Percentiles rank a stretch among this genome's conserved stretches.
phyloP scores from a whole-genome alignment of 2,113 vertebrate species.

The Reinhardtius hippoglossoides region DNA sequence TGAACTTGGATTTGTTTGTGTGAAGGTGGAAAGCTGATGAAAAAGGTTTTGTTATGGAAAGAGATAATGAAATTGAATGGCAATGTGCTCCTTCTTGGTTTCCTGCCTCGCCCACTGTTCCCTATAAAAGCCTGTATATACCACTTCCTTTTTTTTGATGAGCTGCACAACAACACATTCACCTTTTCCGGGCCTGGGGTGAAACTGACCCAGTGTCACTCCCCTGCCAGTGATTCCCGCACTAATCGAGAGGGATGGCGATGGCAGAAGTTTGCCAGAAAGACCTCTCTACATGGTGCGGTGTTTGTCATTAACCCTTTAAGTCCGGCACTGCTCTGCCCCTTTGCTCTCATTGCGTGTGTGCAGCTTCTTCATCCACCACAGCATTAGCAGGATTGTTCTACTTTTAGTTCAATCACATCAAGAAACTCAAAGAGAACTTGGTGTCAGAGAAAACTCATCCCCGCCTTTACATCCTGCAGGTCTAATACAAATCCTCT shows the following conservation, averaged over 20 bases:
- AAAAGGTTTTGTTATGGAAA: slow-evolving; percentile 52
- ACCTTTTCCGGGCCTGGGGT: neutral
- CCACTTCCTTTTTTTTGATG: slow-evolving; percentile 40
- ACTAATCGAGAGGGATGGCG: slow-evolving; percentile 15
- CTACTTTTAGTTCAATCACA: slow-evolving; percentile 55
- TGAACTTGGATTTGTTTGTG: slow-evolving; percentile 50
- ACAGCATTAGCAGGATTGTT: slow-evolving; percentile 7
- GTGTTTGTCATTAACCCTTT: slow-evolving; percentile 63
- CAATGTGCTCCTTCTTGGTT: slow-evolving; percentile 36
- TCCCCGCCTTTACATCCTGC: slow-evolving; percentile 68
- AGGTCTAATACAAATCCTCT: slow-evolving; percentile 69
- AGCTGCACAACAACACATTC: slow-evolving; percentile 23
- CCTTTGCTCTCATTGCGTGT: slow-evolving; percentile 63
- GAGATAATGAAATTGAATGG: slow-evolving; percentile 44
- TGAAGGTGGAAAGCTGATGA: slow-evolving; percentile 58
- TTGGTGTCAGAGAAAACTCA: slow-evolving; percentile 39
- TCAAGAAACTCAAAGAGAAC: slow-evolving; percentile 76
- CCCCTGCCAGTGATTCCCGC: slow-evolving; percentile 5
- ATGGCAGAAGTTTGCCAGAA: slow-evolving; percentile 68
- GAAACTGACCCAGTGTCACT: slow-evolving; percentile 16
- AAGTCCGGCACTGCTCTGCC: slow-evolving; percentile 62
- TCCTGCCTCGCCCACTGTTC: slow-evolving; percentile 15
- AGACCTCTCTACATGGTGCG: slow-evolving; percentile 73
- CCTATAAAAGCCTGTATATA: slow-evolving; percentile 37
- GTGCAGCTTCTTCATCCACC: slow-evolving; percentile 60